Percentiles rank a stretch among this genome's conserved stretches.
Conservation (phyloP, 2,888 invertebrate genomes). For the Rhamnusium bicolor region DNA sequence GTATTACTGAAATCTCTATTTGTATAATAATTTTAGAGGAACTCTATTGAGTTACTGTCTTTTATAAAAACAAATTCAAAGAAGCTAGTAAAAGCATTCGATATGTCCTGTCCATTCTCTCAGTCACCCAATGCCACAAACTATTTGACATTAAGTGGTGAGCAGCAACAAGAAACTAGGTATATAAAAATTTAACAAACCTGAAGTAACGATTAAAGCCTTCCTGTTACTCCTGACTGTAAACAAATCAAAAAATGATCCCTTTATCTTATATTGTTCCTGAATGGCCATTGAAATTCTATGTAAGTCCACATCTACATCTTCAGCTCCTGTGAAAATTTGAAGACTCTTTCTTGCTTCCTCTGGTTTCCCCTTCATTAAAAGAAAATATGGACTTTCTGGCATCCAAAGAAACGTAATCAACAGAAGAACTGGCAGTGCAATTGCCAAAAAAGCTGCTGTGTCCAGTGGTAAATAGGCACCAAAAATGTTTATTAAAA, state of each 20-base stretch:
- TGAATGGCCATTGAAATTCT: conserved; percentile 61
- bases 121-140: no score
- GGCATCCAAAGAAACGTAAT: conserved; percentile 74
- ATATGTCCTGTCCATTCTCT: no score
- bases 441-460: conserved; percentile 74
- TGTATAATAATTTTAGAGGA: no score
- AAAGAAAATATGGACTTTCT: conserved; percentile 70
- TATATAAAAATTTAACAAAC: conserved; percentile 32
- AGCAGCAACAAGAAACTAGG: no score
- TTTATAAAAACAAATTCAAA: no score
- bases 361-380: conserved; percentile 54
- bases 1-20: no score
- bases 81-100: no score
- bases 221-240: conserved; percentile 75
- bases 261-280: conserved; percentile 72
- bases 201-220: conserved; percentile 77
- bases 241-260: conserved; percentile 74
- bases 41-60: no score
- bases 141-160: no score
- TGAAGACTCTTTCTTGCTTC: conserved; percentile 67
- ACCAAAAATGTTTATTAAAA: conserved; percentile 71
- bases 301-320: conserved; percentile 70
- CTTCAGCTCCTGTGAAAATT: conserved; percentile 71
- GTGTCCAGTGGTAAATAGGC: conserved; percentile 73
- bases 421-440: conserved; percentile 75